phyloP scores from a whole-genome alignment of 2,113 vertebrate genomes.

The Nycticebus coucang region DNA sequence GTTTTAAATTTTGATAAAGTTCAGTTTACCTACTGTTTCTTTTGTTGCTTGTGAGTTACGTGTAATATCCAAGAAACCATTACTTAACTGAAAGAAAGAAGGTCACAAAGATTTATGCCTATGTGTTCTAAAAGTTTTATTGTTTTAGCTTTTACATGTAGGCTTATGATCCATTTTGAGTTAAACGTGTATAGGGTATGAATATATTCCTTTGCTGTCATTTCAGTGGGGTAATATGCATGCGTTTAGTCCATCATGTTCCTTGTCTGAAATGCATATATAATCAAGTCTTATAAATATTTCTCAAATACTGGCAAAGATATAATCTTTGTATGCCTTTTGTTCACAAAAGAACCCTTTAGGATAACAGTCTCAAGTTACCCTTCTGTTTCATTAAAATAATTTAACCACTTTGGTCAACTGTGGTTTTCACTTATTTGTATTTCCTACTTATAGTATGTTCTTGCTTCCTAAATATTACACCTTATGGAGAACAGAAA shows the following conservation, averaged over 20 bases:
- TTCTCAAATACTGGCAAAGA: conserved; percentile 53
- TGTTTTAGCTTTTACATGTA: conserved; percentile 14
- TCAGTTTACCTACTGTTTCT: background rate
- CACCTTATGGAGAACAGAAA: conserved; percentile 20
- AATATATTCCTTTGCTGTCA: background rate
- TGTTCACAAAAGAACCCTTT: conserved; percentile 39
- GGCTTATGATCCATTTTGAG: background rate
- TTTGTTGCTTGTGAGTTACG: conserved; percentile 7
- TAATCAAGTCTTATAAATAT: background rate
- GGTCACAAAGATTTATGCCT: background rate
- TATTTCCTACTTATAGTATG: background rate
- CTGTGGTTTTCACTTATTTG: conserved; percentile 43
- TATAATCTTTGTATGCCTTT: conserved; percentile 4
- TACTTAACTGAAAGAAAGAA: background rate
- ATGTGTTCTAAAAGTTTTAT: background rate
- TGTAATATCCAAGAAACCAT: background rate
- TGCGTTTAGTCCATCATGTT: background rate
- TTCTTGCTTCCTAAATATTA: conserved; percentile 36
- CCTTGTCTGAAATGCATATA: conserved; percentile 4
- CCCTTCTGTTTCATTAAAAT: conserved; percentile 51
- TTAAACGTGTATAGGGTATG: background rate
- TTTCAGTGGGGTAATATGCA: background rate
- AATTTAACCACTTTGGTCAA: conserved; percentile 11
- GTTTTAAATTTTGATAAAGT: conserved; percentile 26
- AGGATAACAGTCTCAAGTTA: background rate